Base-by-base conservation (phyloP, 2,797 vertebrate species). In the Acestrorhynchus altus region DNA sequence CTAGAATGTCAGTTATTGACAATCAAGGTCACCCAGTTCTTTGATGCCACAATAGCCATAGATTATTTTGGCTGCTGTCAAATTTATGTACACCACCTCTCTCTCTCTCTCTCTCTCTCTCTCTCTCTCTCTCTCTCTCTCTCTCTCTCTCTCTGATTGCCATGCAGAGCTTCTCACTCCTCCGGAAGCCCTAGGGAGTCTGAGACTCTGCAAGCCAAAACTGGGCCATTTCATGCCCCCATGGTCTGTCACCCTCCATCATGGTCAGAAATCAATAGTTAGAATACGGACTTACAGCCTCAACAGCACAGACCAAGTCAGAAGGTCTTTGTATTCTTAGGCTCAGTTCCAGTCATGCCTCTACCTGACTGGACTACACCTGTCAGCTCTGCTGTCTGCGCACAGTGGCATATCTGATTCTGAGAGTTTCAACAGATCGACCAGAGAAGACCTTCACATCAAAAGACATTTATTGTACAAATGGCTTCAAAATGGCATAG, bases 181-280 rank as follows among this genome's bases (percentile, higher is more conserved):
- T 40, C 51, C 66, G 74, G 67, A 71, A 64, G 57, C 67, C 22
- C 66, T 22, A 20, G 61, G 72, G 59, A 74, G 69, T 65, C 76
- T 77, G 69, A 78, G 46, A 72, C 70, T 89, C 82, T 84, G 85
- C 86, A 89, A 83, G 89, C 88, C 85, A 83, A 87, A 81, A 82
- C 83, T 66, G 75, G 73, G 77, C 71, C 61, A 63, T 86, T 86
- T 89, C 83, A 82, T 78, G 75, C 71, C 80, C 76, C 84, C 79
- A 86, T 88, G 83, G 85, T 82, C 85, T 83, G 83, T 90, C 88
- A 86, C 79, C 31, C 80, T 77, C 69, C 76, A 84, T 89, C 86
- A 84, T 57, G 72, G 76, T 81, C 84, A 84, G 77, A 85, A 84
- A 89, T 90, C 84, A 79, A 90, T 90, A 91, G 69, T 83, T 68